Evolutionary conservation across 2,888 invertebrate genomes (phyloP).

Genomic region (Rhaphigaster nebulosa): DNA sequence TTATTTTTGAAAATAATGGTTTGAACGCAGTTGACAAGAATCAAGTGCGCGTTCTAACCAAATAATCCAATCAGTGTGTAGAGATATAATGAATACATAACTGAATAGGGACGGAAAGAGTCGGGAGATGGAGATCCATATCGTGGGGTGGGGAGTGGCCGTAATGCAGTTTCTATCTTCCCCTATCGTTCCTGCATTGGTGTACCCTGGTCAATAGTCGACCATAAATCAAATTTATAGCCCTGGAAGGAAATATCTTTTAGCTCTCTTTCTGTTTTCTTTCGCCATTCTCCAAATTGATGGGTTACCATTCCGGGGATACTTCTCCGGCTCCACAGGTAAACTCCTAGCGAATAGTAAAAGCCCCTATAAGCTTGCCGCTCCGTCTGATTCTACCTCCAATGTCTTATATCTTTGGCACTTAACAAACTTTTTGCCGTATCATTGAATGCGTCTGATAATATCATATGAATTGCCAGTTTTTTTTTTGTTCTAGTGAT

Average conservation of each 20-base stretch:
- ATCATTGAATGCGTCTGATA: not conserved
- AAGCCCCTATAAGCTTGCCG: not conserved
- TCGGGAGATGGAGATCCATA: not conserved
- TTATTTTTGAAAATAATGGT: no score
- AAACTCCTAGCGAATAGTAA: constrained; percentile 38
- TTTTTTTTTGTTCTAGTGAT: not conserved
- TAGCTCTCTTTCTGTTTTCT: constrained; percentile 51
- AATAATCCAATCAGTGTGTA: not conserved
- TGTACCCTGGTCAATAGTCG: constrained; percentile 30
- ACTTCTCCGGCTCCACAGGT: constrained; percentile 41
- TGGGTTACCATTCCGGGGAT: constrained; percentile 51
- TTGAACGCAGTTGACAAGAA: no score
- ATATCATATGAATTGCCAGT: not conserved
- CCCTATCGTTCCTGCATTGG: constrained; percentile 39
- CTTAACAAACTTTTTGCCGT: not conserved
- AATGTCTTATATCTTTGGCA: not conserved
- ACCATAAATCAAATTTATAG: constrained; percentile 52
- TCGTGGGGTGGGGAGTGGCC: not conserved
- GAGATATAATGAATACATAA: not conserved
- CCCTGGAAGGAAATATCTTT: constrained; percentile 50
- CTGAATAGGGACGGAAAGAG: constrained; percentile 6
- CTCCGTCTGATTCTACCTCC: not conserved
- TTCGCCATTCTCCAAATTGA: constrained; percentile 50
- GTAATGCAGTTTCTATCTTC: constrained; percentile 43
- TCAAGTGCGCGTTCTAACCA: not conserved